These are phyloP conservation scores for Urocitellus parryii DNA, from an alignment of 2,113 vertebrate species.

Conservation along the genomic window DNA sequence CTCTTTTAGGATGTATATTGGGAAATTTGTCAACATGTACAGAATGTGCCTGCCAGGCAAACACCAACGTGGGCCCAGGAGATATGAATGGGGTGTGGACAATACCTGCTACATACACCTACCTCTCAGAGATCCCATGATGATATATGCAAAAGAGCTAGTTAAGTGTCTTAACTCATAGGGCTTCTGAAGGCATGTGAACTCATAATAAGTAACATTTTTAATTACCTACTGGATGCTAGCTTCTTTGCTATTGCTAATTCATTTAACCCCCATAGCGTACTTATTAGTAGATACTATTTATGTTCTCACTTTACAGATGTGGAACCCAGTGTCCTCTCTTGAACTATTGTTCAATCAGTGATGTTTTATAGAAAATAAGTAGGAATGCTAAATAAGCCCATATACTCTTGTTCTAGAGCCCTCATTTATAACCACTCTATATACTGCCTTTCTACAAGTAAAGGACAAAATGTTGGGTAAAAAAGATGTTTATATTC, in stretches of 20 bases:
- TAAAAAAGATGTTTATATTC: neutral
- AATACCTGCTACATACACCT: neutral
- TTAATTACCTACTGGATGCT: neutral
- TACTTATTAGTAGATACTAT: neutral
- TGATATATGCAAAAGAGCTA: neutral
- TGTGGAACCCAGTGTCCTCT: neutral
- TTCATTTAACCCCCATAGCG: neutral
- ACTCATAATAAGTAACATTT: neutral
- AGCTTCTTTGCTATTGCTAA: neutral
- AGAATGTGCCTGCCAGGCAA: neutral
- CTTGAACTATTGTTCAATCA: neutral
- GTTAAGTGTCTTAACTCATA: neutral
- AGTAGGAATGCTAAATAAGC: neutral
- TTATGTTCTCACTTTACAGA: neutral
- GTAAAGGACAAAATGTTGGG: neutral
- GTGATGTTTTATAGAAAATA: neutral
- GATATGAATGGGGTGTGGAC: neutral
- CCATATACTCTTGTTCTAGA: neutral
- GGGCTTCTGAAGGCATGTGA: neutral
- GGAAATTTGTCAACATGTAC: neutral
- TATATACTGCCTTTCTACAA: neutral
- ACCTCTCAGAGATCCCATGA: neutral
- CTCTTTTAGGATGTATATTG: rapidly evolving
- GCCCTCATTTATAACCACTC: neutral
- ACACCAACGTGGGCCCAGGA: neutral